These are phyloP conservation scores for Lasioglossum villosulum DNA, from an alignment of 2,888 invertebrate genomes.

Conservation along the genomic window DNA sequence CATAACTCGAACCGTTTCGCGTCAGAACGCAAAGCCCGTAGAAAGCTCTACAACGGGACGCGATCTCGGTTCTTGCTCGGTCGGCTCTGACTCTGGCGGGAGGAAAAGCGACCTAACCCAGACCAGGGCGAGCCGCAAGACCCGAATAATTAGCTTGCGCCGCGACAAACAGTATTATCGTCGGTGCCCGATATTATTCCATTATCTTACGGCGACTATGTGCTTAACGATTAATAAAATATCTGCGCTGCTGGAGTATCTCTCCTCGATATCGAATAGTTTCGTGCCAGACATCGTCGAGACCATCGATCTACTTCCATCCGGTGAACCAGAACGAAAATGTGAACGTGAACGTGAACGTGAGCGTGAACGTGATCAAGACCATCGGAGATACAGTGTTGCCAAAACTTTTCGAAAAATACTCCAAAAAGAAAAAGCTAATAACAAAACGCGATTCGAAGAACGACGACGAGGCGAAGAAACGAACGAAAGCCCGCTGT, in stretches of 20 bases:
- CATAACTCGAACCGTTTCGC: background rate
- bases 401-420: background rate
- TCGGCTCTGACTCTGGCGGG: background rate
- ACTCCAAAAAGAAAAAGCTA: background rate
- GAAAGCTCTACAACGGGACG: background rate
- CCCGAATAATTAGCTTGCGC: conserved; percentile 75
- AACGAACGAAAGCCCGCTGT: background rate
- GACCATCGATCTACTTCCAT: conserved; percentile 29
- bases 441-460: background rate
- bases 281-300: conserved; percentile 75
- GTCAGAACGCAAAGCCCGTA: background rate
- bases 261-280: conserved; percentile 78
- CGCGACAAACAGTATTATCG: conserved; percentile 79
- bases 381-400: background rate
- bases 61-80: background rate
- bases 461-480: background rate
- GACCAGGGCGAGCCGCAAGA: conserved; percentile 40
- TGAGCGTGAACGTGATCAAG: background rate
- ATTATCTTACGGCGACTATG: conserved; percentile 81
- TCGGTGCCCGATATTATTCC: conserved; percentile 80
- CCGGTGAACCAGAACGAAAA: background rate
- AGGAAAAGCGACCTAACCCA: background rate
- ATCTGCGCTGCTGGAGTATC: conserved; percentile 75
- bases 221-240: conserved; percentile 82
- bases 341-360: background rate